Evolutionary conservation across 23 tunicate species (phyloP).

Genomic region (Trididemnum nubilum): DNA sequence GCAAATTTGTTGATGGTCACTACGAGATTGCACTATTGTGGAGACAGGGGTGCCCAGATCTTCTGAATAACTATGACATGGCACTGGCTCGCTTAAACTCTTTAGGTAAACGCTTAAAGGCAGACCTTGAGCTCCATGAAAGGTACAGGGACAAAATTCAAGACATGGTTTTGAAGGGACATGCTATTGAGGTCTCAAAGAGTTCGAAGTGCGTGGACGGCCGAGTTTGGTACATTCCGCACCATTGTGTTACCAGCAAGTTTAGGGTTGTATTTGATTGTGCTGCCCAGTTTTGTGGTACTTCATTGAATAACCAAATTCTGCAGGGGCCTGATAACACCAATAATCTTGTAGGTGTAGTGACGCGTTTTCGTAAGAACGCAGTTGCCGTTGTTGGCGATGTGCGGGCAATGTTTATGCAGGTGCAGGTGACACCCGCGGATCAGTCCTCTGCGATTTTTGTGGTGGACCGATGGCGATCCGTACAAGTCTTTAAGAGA

Average conservation of each 20-base stretch:
- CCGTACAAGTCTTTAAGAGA: not conserved
- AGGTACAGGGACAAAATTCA: conserved; percentile 18
- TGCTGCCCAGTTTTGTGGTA: conserved; percentile 5
- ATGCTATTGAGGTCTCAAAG: conserved; percentile 5
- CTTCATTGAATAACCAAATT: conserved; percentile 8
- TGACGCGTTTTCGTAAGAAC: conserved; percentile 15
- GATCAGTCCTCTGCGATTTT: conserved; percentile 13
- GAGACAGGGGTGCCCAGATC: conserved; percentile 13
- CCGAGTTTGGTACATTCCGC: conserved; percentile 14
- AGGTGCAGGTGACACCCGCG: not conserved
- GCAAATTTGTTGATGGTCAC: not conserved
- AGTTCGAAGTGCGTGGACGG: not conserved
- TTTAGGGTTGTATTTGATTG: conserved; percentile 21
- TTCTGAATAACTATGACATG: conserved; percentile 21
- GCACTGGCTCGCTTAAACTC: not conserved
- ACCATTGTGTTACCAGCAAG: conserved; percentile 6
- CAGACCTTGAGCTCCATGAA: not conserved
- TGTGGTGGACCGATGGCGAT: conserved; percentile 33
- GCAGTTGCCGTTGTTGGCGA: conserved; percentile 22
- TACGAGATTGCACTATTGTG: conserved; percentile 1
- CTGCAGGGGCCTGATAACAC: conserved; percentile 24
- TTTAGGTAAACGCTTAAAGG: not conserved
- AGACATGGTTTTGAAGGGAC: not conserved
- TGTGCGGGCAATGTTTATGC: conserved; percentile 21
- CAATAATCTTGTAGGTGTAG: conserved; percentile 8